Evolutionary conservation across 2,113 vertebrate species (phyloP), one percentile per base, ranked within the genome.

Genomic region (Pelecanoides urinatrix): DNA sequence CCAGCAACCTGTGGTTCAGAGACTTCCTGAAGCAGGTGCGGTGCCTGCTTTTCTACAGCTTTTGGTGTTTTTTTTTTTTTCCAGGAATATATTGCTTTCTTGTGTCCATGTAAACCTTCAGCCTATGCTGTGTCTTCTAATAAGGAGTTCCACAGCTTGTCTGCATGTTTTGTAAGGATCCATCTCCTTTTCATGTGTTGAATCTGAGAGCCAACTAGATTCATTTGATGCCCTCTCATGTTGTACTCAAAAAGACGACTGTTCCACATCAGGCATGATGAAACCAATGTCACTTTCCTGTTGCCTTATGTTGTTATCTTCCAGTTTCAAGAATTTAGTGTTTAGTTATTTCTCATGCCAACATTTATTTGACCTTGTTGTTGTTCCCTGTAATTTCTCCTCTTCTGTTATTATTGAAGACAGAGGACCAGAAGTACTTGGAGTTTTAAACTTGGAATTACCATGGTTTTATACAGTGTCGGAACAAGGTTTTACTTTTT

Each of bases 81-180:
- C 50, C 13, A 42, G 66, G 14, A 87, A 50, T 13, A 18, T 8
- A 5, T 9, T 71, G 10, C 9, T 70, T 56, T 36, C 36, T 34
- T 50, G n/a, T 62, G 42, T 58, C 34, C 17, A 5, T 7, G 8
- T 40, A 80, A 55, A 34, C 2, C 26, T 70, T 30, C 22, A 44
- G 8, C 4, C 8, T 20, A 1, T 9, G 7, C 9, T 25, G 25
- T 17, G 1, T 27, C 17, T n/a, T 66, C 13, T 23, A n/a, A 7
- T 19, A 27, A 42, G 25, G n/a, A 40, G 22, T 20, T 65, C 32
- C 42, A 49, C 13, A 77, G 25, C 13, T 34, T 68, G 5, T 23
- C 44, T 79, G 15, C 20, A 3, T 6, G 17, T 34, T 80, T 88
- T 55, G 5, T 36, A 15, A 83, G 30, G 7, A 9, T 27, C 12